Conservation (phyloP, 2,888 invertebrate genomes). For the Rotaria sp. region DNA sequence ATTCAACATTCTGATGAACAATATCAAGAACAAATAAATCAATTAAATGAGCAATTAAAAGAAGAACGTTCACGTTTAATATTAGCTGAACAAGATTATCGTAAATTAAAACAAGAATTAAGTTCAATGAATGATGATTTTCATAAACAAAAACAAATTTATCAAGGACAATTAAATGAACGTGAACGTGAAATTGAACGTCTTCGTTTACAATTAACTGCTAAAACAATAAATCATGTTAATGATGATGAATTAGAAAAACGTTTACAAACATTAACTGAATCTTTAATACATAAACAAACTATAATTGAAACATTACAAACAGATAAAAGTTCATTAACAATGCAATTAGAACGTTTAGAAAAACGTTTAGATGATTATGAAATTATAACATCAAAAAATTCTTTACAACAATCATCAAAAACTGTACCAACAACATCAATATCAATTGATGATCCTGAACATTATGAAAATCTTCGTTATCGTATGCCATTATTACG, state of each 20-base stretch:
- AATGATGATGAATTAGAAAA: slow-evolving; percentile 57
- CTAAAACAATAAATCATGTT: slow-evolving; percentile 50
- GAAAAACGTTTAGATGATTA: slow-evolving; percentile 37
- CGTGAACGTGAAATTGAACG: slow-evolving; percentile 61
- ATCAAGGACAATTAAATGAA: slow-evolving; percentile 59
- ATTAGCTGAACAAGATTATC: slow-evolving; percentile 56
- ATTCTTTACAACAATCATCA: slow-evolving; percentile 2
- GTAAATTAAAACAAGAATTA: slow-evolving; percentile 59
- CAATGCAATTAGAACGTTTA: slow-evolving; percentile 23
- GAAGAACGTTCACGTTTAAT: slow-evolving; percentile 54
- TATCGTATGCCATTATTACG: slow-evolving; percentile 64
- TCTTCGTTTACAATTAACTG: slow-evolving; percentile 56
- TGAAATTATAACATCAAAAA: slow-evolving; percentile 39
- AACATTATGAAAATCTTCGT: slow-evolving; percentile 56
- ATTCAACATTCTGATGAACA: slow-evolving; percentile 56
- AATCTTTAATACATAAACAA: slow-evolving; percentile 77
- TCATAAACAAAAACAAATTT: slow-evolving; percentile 57
- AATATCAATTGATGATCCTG: slow-evolving; percentile 67
- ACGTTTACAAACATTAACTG: slow-evolving; percentile 63
- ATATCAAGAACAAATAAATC: slow-evolving; percentile 54
- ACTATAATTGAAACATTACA: slow-evolving; percentile 60
- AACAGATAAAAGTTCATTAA: slow-evolving; percentile 13
- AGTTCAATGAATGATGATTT: slow-evolving; percentile 61
- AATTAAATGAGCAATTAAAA: slow-evolving; percentile 54
- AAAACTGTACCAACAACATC: slow-evolving; percentile 55